These are phyloP conservation scores for Rhagonycha lutea DNA, from an alignment of 2,888 invertebrate species.

Conservation along the genomic window DNA sequence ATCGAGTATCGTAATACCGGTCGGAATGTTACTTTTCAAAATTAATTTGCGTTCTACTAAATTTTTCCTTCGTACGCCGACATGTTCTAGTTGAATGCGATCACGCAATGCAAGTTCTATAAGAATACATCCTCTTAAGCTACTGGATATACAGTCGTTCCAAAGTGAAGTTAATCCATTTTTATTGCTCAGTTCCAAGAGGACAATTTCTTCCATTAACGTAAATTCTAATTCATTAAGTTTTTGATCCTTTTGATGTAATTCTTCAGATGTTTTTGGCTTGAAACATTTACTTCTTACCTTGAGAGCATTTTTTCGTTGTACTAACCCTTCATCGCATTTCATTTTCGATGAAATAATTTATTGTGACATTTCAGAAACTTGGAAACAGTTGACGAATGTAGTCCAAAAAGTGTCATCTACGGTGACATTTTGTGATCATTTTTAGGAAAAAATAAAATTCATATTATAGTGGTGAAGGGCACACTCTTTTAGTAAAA, in stretches of 20 bases:
- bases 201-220: conserved; percentile 98
- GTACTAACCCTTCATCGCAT: conserved; percentile 88
- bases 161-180: conserved; percentile 99
- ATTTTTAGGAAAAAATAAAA: no score
- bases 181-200: conserved; percentile 97
- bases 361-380: background rate
- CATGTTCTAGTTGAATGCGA: conserved; percentile 92
- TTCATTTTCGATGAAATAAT: conserved; percentile 68
- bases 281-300: conserved; percentile 60
- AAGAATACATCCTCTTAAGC: conserved; percentile 95
- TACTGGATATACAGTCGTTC: conserved; percentile 99
- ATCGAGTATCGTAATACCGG: conserved; percentile 94
- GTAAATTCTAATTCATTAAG: conserved; percentile 96
- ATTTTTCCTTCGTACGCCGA: conserved; percentile 93
- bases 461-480: no score
- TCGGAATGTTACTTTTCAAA: conserved; percentile 86
- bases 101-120: conserved; percentile 95
- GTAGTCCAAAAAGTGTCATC: no score
- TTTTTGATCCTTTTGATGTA: conserved; percentile 75
- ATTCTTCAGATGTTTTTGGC: background rate
- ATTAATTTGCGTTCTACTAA: conserved; percentile 83
- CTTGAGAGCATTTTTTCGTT: conserved; percentile 74
- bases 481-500: no score
- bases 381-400: background rate
- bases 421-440: no score